A percentile compares a stretch with the other conserved stretches of the same genome.
These are phyloP conservation scores for Drosophila hamatofila DNA, from an alignment of 2,888 invertebrate species.

Conservation along the genomic window DNA sequence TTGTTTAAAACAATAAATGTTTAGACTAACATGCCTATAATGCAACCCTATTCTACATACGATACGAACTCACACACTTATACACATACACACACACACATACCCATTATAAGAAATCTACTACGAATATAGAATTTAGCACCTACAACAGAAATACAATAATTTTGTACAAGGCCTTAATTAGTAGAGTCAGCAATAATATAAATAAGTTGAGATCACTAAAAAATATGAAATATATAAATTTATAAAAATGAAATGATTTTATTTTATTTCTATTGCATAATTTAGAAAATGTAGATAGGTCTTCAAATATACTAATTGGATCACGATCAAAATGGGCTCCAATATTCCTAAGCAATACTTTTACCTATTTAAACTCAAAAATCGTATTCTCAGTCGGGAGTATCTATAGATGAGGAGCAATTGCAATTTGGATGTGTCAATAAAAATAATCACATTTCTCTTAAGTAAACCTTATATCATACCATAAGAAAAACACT, in stretches of 20 bases:
- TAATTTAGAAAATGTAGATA: neutral
- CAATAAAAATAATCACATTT: no score
- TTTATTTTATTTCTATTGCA: neutral
- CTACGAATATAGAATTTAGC: constrained; percentile 75
- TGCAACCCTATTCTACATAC: constrained; percentile 26
- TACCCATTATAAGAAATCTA: constrained; percentile 28
- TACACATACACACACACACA: constrained; percentile 24
- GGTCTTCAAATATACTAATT: neutral
- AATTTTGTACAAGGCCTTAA: constrained; percentile 81
- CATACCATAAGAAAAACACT: neutral
- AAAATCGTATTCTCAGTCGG: neutral
- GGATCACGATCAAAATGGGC: neutral
- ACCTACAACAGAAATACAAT: constrained; percentile 71
- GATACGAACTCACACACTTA: constrained; percentile 29
- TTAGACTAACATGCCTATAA: constrained; percentile 58
- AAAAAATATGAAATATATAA: constrained; percentile 67
- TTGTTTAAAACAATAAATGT: constrained; percentile 53
- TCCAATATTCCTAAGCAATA: no score
- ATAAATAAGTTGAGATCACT: constrained; percentile 76
- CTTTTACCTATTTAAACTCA: neutral
- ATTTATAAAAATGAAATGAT: constrained; percentile 39
- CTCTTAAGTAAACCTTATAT: no score
- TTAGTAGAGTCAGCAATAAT: constrained; percentile 81
- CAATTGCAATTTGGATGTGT: no score
- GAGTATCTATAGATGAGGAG: neutral